Evolutionary conservation across 92 coral and sea anemone species (phyloP).

Genomic region (Pocillopora meandrina): DNA sequence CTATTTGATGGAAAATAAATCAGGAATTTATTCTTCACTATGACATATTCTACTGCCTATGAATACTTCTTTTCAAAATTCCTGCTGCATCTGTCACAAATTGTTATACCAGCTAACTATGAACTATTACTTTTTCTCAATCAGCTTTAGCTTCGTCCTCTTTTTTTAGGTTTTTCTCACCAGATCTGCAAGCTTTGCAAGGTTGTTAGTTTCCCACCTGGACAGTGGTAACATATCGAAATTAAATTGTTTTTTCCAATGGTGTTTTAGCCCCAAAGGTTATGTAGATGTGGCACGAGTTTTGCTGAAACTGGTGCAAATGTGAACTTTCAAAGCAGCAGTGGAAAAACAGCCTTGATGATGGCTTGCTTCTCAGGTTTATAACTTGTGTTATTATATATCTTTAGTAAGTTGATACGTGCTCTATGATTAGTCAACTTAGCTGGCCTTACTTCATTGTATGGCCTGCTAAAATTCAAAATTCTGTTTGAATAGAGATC

Average conservation of each 20-base stretch:
- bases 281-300: slow-evolving; percentile 72
- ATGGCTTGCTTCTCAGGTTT: slow-evolving; percentile 95
- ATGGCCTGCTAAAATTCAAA: too few species aligned
- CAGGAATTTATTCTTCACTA: too few species aligned
- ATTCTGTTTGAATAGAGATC: too few species aligned
- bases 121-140: too few species aligned
- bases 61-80: too few species aligned
- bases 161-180: too few species aligned
- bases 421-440: background rate
- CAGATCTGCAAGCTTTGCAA: background rate
- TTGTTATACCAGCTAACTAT: too few species aligned
- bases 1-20: too few species aligned
- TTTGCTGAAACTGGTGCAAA: slow-evolving; percentile 78
- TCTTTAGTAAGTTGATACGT: background rate
- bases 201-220: background rate
- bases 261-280: slow-evolving; percentile 83
- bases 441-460: too few species aligned
- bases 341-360: slow-evolving; percentile 96
- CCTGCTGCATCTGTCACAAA: too few species aligned
- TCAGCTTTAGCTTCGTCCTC: too few species aligned
- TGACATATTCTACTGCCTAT: too few species aligned
- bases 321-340: slow-evolving; percentile 87
- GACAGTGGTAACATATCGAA: background rate
- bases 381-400: background rate
- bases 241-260: background rate